Evolutionary conservation across 2,888 invertebrate genomes (phyloP), one percentile per base, ranked within the genome.

Genomic region (Anoplius nigerrimus): DNA sequence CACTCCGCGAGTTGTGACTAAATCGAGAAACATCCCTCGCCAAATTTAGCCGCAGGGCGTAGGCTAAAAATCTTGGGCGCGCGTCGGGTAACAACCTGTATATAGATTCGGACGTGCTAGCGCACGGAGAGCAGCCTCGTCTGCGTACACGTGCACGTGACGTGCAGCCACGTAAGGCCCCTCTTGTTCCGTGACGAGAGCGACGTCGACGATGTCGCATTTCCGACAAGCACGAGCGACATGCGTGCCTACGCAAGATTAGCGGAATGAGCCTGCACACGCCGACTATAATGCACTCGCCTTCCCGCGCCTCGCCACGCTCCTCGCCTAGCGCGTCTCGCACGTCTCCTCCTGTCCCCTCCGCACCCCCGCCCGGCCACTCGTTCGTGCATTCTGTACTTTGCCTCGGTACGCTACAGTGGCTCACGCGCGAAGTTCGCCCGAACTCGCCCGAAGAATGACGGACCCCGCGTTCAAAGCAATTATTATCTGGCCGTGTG

Each of bases 171-270:
- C 48, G 48, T 48, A 48, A 48, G 48, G 48, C 48, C 48, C 18
- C 48, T 48, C 48, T 48, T 8, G 72, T 73, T 78, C 74, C 76
- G 77, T 80, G 79, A 79, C 77, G 79, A 78, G 74, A 18, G 18
- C 69, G 69, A 74, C 78, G 78, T 72, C 74, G 75, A 70, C 78
- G 74, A 80, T 75, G 78, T 80, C 80, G 75, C 76, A 52, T 80
- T 80, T 80, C 76, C 79, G 74, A 78, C 73, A 72, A 74, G 73
- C 74, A 69, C 74, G 67, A 70, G 69, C 72, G 72, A 76, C 79
- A 81, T 75, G 80, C 80, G 79, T 80, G 80, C 73, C 74, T 76
- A 79, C 72, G 80, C 78, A 78, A 80, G 79, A 80, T 80, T 80
- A 80, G 73, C 78, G 67, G 66, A 80, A 74, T 73, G 69, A 78